A percentile compares a stretch with the other conserved stretches of the same genome.
Evolutionary conservation across 2,888 invertebrate species (phyloP).

Genomic region (Deroplatys truncata): DNA sequence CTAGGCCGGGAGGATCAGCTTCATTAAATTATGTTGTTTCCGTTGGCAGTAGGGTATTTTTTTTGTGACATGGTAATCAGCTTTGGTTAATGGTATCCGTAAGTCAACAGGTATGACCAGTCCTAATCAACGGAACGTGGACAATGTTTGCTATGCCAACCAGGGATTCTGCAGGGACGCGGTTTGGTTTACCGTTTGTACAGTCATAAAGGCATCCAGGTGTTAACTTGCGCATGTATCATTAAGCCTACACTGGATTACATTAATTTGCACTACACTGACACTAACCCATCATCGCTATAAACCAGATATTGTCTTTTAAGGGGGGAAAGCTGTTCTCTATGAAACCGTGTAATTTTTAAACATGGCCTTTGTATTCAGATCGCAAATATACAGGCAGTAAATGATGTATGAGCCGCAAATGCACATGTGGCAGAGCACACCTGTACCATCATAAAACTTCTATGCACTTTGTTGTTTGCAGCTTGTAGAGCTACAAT

Average conservation of each 20-base stretch:
- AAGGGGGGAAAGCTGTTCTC: not conserved
- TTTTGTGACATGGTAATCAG: not conserved
- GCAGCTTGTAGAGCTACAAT: too few relatives aligned
- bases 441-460: too few relatives aligned
- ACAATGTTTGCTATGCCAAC: not conserved
- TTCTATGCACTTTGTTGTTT: too few relatives aligned
- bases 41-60: not conserved
- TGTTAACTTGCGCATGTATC: not conserved
- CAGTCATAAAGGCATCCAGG: not conserved
- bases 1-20: not conserved
- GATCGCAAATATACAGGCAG: too few relatives aligned
- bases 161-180: not conserved
- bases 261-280: not conserved
- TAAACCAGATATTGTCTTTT: not conserved
- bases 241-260: not conserved
- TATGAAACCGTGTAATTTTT: too few relatives aligned
- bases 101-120: not conserved
- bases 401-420: too few relatives aligned
- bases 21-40: not conserved
- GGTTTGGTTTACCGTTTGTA: not conserved
- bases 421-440: too few relatives aligned
- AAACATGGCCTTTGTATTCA: too few relatives aligned
- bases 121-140: not conserved
- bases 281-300: not conserved
- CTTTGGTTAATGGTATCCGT: not conserved